Evolutionary conservation across 2,113 vertebrate species (phyloP).

Genomic region (Hyaena hyaena): DNA sequence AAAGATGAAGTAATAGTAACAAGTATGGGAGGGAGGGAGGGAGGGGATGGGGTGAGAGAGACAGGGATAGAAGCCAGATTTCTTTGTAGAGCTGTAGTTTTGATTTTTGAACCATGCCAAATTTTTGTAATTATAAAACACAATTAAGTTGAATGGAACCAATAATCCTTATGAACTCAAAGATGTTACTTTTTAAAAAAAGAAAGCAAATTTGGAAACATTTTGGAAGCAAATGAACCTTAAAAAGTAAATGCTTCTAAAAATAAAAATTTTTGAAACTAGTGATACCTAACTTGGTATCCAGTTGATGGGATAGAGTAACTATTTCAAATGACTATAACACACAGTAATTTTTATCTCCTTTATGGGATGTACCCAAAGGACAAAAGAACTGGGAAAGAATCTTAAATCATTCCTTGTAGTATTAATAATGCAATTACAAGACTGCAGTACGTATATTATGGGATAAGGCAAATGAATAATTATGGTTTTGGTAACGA

Average conservation of each 20-base stretch:
- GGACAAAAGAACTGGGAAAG: not conserved
- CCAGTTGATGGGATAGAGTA: not conserved
- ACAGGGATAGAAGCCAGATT: not conserved
- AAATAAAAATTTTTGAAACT: not conserved
- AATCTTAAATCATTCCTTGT: not conserved
- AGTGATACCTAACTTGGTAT: not conserved
- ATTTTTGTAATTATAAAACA: not conserved
- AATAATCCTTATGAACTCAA: not conserved
- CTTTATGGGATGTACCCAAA: not conserved
- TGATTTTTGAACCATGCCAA: not conserved
- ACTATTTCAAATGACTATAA: not conserved
- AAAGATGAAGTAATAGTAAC: not conserved
- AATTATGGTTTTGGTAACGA: not conserved
- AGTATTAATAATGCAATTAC: not conserved
- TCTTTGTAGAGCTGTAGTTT: not conserved
- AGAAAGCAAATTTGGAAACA: not conserved
- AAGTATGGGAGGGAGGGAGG: not conserved
- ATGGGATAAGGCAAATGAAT: not conserved
- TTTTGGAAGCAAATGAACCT: not conserved
- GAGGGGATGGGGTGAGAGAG: not conserved
- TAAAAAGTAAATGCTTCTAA: not conserved
- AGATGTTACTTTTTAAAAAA: not conserved
- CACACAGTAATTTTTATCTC: not conserved
- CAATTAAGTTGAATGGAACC: slow-evolving; percentile 2
- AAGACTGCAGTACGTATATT: not conserved